Base-by-base conservation (phyloP, 2,888 invertebrate species). In the Blastobasis lacticolella region DNA sequence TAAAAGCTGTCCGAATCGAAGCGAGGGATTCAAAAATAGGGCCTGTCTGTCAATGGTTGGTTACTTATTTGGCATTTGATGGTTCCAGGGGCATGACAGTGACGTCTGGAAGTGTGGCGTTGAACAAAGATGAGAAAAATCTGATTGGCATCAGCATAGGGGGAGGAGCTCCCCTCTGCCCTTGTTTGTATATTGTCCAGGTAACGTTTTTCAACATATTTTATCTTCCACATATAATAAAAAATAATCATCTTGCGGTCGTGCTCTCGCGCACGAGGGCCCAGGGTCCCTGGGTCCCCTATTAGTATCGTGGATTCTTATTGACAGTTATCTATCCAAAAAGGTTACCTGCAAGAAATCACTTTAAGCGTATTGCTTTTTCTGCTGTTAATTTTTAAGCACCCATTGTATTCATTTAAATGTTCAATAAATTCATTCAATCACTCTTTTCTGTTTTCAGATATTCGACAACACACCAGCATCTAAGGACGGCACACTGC, bases 391-490 rank as follows among this genome's bases (percentile, higher is more conserved):
- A n/a, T n/a, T n/a, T n/a, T n/a, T n/a, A n/a, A n/a, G n/a, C n/a
- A n/a, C n/a, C n/a, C n/a, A n/a, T n/a, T n/a, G n/a, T n/a, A n/a
- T n/a, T n/a, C n/a, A n/a, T n/a, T n/a, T n/a, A n/a, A n/a, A n/a
- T n/a, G n/a, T n/a, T n/a, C n/a, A n/a, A n/a, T n/a, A n/a, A n/a
- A n/a, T n/a, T n/a, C n/a, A n/a, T n/a, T n/a, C n/a, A n/a, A n/a
- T n/a, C n/a, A n/a, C n/a, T n/a, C n/a, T n/a, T n/a, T 23, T n/a
- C 36, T 43, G 4, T 51, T 66, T 67, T 4, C 67, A 93, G 93
- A 94, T 97, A 56, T 99, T 99, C 71, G 99, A 99, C 81, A 97
- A 97, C 71, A 99, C 99, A 0, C 97, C 99, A 6, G 97, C 98
- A 0, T 92, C 96, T 0, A 91, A 91, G 64, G 98, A 99, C 73